phyloP scores from a whole-genome alignment of 2,888 invertebrate species.

The Scrobipalpa atriplicella region DNA sequence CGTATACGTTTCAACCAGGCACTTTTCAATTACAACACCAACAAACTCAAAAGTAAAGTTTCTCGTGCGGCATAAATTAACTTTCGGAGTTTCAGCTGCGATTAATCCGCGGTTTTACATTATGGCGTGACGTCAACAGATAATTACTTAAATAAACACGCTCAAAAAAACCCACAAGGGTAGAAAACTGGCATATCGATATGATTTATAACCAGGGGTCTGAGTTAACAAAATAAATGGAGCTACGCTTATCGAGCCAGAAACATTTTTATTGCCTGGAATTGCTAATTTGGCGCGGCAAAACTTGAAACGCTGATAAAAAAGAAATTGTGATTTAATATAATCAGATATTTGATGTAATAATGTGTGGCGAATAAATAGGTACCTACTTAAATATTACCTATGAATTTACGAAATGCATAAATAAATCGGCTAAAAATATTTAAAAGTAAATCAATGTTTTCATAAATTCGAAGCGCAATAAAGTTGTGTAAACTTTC shows the following conservation, averaged over 20 bases:
- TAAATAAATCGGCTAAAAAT: no score
- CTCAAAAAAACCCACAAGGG: conserved; percentile 45
- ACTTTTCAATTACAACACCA: conserved; percentile 65
- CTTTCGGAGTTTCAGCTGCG: conserved; percentile 54
- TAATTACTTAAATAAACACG: conserved; percentile 42
- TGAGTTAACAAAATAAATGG: conserved; percentile 51
- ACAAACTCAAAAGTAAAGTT: conserved; percentile 55
- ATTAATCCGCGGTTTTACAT: conserved; percentile 51
- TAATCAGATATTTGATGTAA: no score
- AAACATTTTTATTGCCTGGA: conserved; percentile 23
- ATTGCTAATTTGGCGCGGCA: conserved; percentile 13
- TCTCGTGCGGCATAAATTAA: conserved; percentile 58
- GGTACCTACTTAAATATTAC: no score
- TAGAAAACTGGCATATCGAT: conserved; percentile 52
- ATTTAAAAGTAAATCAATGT: neutral
- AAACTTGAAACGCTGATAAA: neutral
- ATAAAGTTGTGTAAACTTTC: neutral
- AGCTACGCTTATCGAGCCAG: conserved; percentile 39
- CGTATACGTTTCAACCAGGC: conserved; percentile 53
- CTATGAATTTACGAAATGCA: no score
- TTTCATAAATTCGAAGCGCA: neutral
- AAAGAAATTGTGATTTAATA: neutral
- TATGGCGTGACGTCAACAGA: conserved; percentile 45
- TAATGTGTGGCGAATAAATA: no score
- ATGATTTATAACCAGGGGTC: conserved; percentile 56